A percentile compares a stretch with the other conserved stretches of the same genome.
These are phyloP conservation scores for Ylistrum balloti DNA, from an alignment of 1,140 invertebrate species.

Conservation along the genomic window DNA sequence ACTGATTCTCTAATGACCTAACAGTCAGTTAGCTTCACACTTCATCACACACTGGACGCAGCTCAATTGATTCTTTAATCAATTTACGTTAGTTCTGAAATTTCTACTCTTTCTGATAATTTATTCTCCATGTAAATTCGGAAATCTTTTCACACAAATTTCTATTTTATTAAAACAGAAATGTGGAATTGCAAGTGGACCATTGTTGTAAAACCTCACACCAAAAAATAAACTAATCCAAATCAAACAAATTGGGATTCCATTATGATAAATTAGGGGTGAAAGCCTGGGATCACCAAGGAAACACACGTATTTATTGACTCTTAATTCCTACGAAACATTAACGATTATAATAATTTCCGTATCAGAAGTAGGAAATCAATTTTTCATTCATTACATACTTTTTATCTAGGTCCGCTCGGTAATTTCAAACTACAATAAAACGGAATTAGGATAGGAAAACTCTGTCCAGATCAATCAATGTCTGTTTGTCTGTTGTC, in stretches of 20 bases:
- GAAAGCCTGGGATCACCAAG: neutral
- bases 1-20: neutral
- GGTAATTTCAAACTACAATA: conserved; percentile 1
- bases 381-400: conserved; percentile 20
- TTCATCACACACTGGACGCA: neutral
- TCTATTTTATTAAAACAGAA: conserved; percentile 20
- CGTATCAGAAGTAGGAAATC: conserved; percentile 12
- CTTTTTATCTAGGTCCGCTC: neutral
- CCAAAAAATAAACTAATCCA: neutral
- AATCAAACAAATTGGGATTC: neutral
- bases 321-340: neutral
- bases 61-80: neutral
- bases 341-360: conserved; percentile 1
- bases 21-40: neutral
- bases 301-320: neutral
- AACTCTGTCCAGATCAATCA: neutral
- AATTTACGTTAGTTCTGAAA: conserved; percentile 5
- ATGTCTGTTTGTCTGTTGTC: neutral
- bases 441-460: neutral
- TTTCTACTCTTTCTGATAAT: conserved; percentile 34
- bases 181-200: neutral
- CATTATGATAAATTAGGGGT: neutral
- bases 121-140: conserved; percentile 5
- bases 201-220: neutral
- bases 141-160: neutral